phyloP scores from a whole-genome alignment of 1,140 invertebrate species.

The Rhagoletis zephyria region DNA sequence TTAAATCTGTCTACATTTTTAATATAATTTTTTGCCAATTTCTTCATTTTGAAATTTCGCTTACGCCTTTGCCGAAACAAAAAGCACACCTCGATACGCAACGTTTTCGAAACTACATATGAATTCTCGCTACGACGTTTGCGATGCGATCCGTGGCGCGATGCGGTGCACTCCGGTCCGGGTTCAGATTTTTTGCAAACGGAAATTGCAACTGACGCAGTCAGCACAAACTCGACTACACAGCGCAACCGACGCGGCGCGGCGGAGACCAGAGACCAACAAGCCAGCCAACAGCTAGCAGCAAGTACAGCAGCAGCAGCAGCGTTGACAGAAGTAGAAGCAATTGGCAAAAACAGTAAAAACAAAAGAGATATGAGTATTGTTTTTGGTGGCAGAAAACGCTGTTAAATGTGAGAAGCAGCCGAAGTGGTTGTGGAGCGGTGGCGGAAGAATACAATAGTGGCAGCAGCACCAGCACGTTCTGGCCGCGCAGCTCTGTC shows the following conservation, averaged over 20 bases:
- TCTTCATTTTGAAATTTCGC: not conserved
- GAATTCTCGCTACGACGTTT: slow-evolving; percentile 53
- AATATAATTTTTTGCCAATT: not conserved
- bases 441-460: not conserved
- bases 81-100: slow-evolving; percentile 45
- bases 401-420: not conserved
- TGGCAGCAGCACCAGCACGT: not conserved
- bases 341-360: slow-evolving; percentile 49
- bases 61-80: slow-evolving; percentile 21
- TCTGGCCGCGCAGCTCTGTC: slow-evolving; percentile 26
- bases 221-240: slow-evolving; percentile 52
- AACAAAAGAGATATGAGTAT: slow-evolving; percentile 29
- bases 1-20: slow-evolving; percentile 37
- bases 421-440: not conserved
- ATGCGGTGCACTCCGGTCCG: slow-evolving; percentile 50
- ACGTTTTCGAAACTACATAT: slow-evolving; percentile 45
- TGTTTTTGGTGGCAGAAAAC: slow-evolving; percentile 9
- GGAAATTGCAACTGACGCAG: slow-evolving; percentile 57
- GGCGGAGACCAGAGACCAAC: not conserved
- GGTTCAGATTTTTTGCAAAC: slow-evolving; percentile 56
- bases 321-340: not conserved
- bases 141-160: slow-evolving; percentile 48
- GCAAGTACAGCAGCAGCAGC: not conserved
- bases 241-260: not conserved
- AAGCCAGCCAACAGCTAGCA: not conserved